A percentile compares a stretch with the other conserved stretches of the same genome.
Conservation (phyloP, 2,888 invertebrate species). For the Magallana nippona region DNA sequence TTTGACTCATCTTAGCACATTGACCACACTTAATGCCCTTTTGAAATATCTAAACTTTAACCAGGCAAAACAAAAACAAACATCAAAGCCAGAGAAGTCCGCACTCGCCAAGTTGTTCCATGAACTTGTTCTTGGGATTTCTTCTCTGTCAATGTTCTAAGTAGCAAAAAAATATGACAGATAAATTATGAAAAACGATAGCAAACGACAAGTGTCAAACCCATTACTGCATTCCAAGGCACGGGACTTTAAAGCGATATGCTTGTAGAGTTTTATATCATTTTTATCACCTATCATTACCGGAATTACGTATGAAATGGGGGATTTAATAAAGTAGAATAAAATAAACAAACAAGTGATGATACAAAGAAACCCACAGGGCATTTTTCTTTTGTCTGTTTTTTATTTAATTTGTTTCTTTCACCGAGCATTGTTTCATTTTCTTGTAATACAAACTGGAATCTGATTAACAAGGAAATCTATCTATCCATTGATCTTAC, state of each 20-base stretch:
- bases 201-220: not conserved
- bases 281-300: conserved; percentile 17
- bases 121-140: conserved; percentile 1
- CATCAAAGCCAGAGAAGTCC: not conserved
- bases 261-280: conserved; percentile 16
- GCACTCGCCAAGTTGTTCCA: not conserved
- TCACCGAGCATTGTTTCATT: too few relatives aligned
- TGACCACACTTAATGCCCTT: not conserved
- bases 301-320: not conserved
- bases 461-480: too few relatives aligned
- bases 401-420: too few relatives aligned
- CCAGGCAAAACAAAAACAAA: not conserved
- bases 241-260: not conserved
- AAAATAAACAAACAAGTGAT: conserved; percentile 5
- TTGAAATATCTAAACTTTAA: not conserved
- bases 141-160: conserved; percentile 15
- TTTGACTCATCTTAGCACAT: not conserved
- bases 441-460: too few relatives aligned
- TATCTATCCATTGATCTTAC: too few relatives aligned
- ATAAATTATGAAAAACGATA: conserved; percentile 28
- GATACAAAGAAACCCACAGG: conserved; percentile 1
- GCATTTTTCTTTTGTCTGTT: not conserved
- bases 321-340: not conserved
- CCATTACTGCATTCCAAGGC: conserved; percentile 18
- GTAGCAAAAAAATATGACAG: not conserved